Evolutionary conservation across 2,888 invertebrate species (phyloP).

Genomic region (Megalurothrips usitatus): DNA sequence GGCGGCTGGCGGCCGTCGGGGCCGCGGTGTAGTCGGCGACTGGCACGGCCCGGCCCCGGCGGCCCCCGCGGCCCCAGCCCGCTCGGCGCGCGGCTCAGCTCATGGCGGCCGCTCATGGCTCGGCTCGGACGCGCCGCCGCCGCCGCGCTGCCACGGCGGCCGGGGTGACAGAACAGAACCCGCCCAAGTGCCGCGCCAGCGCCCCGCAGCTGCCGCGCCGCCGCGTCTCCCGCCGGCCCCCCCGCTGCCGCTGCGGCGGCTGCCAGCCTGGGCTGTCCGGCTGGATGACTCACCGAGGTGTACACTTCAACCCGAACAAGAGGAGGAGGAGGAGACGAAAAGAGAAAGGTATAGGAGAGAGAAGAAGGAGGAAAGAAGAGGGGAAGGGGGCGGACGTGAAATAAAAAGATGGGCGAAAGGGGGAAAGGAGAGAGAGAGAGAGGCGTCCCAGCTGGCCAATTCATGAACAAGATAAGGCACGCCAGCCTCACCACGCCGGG

Average conservation of each 20-base stretch:
- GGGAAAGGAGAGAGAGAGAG: neutral
- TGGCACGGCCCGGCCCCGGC: neutral
- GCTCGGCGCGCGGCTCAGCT: neutral
- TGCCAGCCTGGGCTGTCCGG: neutral
- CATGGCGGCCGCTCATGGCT: neutral
- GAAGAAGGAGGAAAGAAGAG: neutral
- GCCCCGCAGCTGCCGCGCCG: neutral
- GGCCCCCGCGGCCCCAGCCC: neutral
- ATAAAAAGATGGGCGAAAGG: neutral
- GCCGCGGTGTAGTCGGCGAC: constrained; percentile 1
- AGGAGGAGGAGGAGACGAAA: neutral
- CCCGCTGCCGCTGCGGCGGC: neutral
- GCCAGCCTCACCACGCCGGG: neutral
- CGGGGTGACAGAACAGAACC: neutral
- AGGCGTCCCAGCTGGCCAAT: neutral
- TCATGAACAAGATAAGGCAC: neutral
- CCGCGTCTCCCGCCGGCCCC: neutral
- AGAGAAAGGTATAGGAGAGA: neutral
- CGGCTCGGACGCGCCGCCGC: neutral
- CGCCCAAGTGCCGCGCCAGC: neutral
- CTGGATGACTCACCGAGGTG: neutral
- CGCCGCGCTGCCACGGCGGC: neutral
- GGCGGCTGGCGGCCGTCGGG: neutral
- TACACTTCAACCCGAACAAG: neutral
- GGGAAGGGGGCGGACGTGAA: neutral